phyloP scores from a whole-genome alignment of 37 sponge, comb jelly and placozoan species.

The Axinella damicornis region DNA sequence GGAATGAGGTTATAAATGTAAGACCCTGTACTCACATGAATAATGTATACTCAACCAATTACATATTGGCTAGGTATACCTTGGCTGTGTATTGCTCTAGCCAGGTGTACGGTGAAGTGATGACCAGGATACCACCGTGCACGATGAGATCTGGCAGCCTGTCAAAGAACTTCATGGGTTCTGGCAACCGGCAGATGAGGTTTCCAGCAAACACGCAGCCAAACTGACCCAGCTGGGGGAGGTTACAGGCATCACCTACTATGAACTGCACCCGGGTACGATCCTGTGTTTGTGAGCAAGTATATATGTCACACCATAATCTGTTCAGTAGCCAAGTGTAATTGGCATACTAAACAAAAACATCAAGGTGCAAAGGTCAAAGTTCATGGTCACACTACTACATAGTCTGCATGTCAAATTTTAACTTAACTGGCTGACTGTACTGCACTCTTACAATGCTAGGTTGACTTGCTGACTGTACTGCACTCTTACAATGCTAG shows the following conservation, averaged over 20 bases:
- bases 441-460: too few relatives aligned
- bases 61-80: constrained; percentile 29
- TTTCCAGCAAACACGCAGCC: constrained; percentile 88
- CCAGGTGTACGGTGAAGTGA: constrained; percentile 91
- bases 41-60: too few relatives aligned
- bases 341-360: too few relatives aligned
- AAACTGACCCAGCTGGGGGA: constrained; percentile 83
- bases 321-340: too few relatives aligned
- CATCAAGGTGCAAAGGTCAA: too few relatives aligned
- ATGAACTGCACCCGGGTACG: constrained; percentile 63
- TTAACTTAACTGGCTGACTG: too few relatives aligned
- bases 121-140: constrained; percentile 82
- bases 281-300: constrained; percentile 62
- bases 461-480: background rate
- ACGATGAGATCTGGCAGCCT: constrained; percentile 70
- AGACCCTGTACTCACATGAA: too few relatives aligned
- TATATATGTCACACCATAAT: too few relatives aligned
- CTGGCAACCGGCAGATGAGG: constrained; percentile 84
- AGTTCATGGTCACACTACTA: too few relatives aligned
- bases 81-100: constrained; percentile 84
- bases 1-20: too few relatives aligned
- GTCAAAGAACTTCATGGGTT: constrained; percentile 68
- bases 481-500: constrained; percentile 63
- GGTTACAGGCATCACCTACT: constrained; percentile 82
- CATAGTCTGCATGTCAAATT: too few relatives aligned